phyloP scores from a whole-genome alignment of 2,888 invertebrate species.

The Cheilosia variabilis region DNA sequence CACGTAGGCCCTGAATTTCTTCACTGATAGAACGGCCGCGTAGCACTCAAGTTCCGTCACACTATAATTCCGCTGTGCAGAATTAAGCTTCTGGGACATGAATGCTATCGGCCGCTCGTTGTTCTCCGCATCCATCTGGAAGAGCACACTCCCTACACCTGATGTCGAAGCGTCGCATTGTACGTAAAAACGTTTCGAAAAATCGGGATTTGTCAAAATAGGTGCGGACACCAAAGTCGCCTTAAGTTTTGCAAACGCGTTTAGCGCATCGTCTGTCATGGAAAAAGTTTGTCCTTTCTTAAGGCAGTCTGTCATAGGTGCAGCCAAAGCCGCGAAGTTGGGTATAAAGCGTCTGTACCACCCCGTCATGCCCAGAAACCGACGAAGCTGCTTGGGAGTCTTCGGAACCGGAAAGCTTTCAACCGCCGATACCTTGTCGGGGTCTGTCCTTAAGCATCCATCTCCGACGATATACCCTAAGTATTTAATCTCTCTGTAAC shows the following conservation, averaged over 20 bases:
- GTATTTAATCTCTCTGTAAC: constrained; percentile 14
- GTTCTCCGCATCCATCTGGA: no score
- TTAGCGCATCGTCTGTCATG: neutral
- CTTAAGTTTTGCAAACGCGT: neutral
- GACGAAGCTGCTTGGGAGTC: neutral
- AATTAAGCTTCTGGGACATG: no score
- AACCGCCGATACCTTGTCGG: neutral
- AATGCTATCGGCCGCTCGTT: no score
- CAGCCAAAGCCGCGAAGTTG: neutral
- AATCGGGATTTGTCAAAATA: no score
- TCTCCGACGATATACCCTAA: constrained; percentile 12
- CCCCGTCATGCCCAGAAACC: neutral
- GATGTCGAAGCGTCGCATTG: no score
- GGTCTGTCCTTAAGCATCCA: neutral
- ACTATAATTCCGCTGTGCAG: no score
- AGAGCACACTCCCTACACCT: no score
- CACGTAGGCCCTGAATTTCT: no score
- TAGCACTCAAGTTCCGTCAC: no score
- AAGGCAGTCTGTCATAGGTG: neutral
- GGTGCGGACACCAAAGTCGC: no score
- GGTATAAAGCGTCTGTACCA: neutral
- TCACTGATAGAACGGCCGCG: no score
- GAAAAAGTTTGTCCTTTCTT: neutral
- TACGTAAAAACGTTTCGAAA: no score
- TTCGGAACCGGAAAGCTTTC: neutral